A percentile compares a stretch with the other conserved stretches of the same genome.
Evolutionary conservation across 2,797 vertebrate species (phyloP).

Genomic region (Apogon talboti): DNA sequence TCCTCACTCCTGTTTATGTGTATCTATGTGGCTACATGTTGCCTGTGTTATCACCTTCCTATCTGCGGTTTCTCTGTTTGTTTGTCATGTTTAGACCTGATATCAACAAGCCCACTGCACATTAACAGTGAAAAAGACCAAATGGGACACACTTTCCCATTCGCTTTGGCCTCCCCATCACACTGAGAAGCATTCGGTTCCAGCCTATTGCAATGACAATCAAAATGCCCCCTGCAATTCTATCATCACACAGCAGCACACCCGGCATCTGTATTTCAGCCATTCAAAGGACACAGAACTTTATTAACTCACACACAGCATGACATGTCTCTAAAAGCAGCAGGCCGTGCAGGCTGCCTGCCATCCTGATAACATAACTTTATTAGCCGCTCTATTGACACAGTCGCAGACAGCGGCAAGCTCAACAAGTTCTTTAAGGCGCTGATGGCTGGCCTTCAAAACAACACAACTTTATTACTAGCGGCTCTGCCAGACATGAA

Average conservation of each 20-base stretch:
- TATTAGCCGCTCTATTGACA: conserved; percentile 73
- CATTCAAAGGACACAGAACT: conserved; percentile 72
- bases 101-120: conserved; percentile 17
- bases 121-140: conserved; percentile 6
- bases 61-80: conserved; percentile 56
- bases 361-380: conserved; percentile 71
- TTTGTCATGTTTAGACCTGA: conserved; percentile 32
- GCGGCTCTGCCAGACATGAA: conserved; percentile 42
- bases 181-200: conserved; percentile 55
- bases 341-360: conserved; percentile 60
- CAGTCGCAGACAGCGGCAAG: conserved; percentile 52
- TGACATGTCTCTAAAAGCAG: conserved; percentile 69
- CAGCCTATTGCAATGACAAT: conserved; percentile 61
- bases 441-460: conserved; percentile 57
- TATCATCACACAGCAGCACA: conserved; percentile 50
- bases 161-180: conserved; percentile 38
- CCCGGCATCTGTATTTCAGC: conserved; percentile 55
- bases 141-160: conserved; percentile 22
- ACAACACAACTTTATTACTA: conserved; percentile 68
- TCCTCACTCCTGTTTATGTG: conserved; percentile 78
- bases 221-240: conserved; percentile 57
- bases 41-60: conserved; percentile 63
- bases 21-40: conserved; percentile 44
- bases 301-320: conserved; percentile 75
- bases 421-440: conserved; percentile 65